phyloP scores from a whole-genome alignment of 2,888 invertebrate genomes.

The Zygaena filipendulae region DNA sequence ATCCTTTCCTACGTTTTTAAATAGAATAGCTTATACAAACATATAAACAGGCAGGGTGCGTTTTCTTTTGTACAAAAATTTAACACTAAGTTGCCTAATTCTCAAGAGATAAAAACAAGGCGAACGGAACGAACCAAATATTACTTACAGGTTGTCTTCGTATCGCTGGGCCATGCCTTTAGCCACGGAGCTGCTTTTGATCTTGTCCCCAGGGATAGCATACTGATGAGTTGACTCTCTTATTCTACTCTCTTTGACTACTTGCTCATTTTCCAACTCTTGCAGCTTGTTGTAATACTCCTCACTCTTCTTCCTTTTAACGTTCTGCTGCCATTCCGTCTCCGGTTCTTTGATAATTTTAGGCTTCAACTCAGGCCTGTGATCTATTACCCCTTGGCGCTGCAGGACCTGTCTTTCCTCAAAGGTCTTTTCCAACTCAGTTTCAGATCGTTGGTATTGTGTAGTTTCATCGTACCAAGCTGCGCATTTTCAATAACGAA shows the following conservation, averaged over 20 bases:
- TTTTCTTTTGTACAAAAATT: background rate
- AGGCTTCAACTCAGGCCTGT: conserved; percentile 72
- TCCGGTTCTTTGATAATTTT: conserved; percentile 78
- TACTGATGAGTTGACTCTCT: conserved; percentile 84
- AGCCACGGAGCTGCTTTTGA: conserved; percentile 78
- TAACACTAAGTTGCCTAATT: conserved; percentile 1
- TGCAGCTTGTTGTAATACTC: conserved; percentile 86
- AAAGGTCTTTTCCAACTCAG: conserved; percentile 88
- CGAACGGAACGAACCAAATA: conserved; percentile 1
- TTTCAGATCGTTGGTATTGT: conserved; percentile 85
- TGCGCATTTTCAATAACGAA: conserved; percentile 31
- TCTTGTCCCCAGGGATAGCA: conserved; percentile 86
- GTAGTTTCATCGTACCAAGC: conserved; percentile 95
- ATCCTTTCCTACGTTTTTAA: no score
- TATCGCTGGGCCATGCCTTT: conserved; percentile 91
- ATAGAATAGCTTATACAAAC: no score
- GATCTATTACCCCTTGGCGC: conserved; percentile 72
- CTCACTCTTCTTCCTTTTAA: conserved; percentile 83
- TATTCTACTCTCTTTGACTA: conserved; percentile 82
- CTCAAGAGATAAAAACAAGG: no score
- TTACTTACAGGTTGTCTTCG: conserved; percentile 85
- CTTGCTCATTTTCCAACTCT: conserved; percentile 85
- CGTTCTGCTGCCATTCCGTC: conserved; percentile 87
- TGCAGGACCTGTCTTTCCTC: conserved; percentile 82
- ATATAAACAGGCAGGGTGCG: no score